These are phyloP conservation scores for Myotis lucifugus DNA, from an alignment of 2,113 vertebrate genomes.

Conservation along the genomic window DNA sequence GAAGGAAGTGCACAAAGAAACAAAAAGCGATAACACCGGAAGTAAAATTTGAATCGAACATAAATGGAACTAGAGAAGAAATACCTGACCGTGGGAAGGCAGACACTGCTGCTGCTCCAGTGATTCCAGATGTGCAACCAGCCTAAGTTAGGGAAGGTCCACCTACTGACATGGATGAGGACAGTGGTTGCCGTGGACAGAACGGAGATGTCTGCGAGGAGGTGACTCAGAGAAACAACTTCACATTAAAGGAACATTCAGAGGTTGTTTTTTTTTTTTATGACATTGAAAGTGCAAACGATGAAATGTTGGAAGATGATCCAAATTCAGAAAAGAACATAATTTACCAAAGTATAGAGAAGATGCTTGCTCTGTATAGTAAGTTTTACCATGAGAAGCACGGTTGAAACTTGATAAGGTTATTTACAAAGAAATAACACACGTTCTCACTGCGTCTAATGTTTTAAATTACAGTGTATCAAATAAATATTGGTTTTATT, in stretches of 20 bases:
- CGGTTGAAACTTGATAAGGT: background rate
- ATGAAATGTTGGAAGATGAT: conserved; percentile 2
- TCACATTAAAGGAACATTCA: background rate
- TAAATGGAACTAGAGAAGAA: background rate
- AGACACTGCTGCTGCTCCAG: background rate
- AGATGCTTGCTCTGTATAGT: background rate
- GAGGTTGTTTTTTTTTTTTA: background rate
- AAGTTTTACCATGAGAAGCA: background rate
- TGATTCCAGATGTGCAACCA: background rate
- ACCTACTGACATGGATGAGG: background rate
- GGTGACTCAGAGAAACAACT: background rate
- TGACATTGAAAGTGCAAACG: background rate
- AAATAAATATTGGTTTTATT: background rate
- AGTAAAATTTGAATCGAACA: background rate
- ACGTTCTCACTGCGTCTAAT: background rate
- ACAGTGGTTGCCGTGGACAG: background rate
- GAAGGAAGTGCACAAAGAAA: background rate
- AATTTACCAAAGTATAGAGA: background rate
- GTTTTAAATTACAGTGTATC: conserved; percentile 2
- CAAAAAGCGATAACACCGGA: background rate
- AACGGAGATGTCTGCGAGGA: background rate
- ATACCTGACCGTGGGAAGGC: background rate
- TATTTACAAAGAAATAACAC: background rate
- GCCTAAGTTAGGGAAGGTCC: background rate
- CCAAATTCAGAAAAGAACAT: background rate